phyloP scores from a whole-genome alignment of 2,113 vertebrate genomes.

The Mustela nigripes region DNA sequence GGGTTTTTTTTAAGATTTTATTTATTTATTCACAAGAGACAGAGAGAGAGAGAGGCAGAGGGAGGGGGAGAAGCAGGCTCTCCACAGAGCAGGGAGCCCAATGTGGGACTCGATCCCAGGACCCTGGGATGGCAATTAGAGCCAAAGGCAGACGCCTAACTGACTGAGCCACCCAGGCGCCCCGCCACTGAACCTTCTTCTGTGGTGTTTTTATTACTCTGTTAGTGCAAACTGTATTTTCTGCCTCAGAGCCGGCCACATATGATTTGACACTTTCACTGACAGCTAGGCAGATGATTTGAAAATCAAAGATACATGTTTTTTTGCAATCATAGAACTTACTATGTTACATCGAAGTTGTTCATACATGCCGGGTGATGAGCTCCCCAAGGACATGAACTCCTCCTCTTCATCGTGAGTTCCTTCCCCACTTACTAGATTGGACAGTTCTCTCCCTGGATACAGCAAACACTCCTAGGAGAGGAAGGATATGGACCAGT shows the following conservation, averaged over 20 bases:
- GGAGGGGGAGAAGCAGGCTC: too few relatives aligned
- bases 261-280: background rate
- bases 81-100: too few relatives aligned
- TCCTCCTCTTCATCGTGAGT: background rate
- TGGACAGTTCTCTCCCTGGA: background rate
- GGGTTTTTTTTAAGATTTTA: too few relatives aligned
- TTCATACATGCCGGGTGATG: background rate
- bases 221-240: background rate
- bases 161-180: too few relatives aligned
- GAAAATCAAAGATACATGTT: background rate
- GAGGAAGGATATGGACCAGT: background rate
- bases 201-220: background rate
- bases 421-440: background rate
- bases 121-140: too few relatives aligned
- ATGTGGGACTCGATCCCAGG: too few relatives aligned
- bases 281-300: background rate
- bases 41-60: too few relatives aligned
- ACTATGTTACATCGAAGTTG: background rate
- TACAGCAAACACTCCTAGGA: too few relatives aligned
- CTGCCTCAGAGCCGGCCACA: background rate
- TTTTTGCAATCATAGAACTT: slow-evolving; percentile 33
- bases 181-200: too few relatives aligned
- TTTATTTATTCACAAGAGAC: too few relatives aligned
- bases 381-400: background rate
- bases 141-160: too few relatives aligned